Conservation (phyloP, 2,888 invertebrate genomes). For the Flexamia atlantica region DNA sequence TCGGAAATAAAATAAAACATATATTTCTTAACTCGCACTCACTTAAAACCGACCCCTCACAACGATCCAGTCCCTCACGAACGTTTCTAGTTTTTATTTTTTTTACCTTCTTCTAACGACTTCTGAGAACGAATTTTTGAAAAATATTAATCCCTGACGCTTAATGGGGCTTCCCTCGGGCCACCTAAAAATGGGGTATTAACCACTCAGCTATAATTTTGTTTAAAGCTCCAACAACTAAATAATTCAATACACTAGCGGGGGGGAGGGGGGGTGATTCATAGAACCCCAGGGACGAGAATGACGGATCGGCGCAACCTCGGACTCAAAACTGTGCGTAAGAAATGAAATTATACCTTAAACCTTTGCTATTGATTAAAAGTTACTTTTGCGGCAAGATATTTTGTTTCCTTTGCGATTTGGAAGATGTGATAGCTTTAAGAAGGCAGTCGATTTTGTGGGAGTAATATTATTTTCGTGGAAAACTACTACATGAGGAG, state of each 20-base stretch:
- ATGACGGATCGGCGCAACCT: constrained; percentile 24
- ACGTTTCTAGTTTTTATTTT: too few species aligned
- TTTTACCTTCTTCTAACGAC: background rate
- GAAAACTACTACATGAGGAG: too few species aligned
- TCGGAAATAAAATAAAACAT: too few species aligned
- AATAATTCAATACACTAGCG: constrained; percentile 20
- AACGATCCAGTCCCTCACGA: too few species aligned
- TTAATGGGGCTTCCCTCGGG: background rate
- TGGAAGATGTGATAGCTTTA: too few species aligned
- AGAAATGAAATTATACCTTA: background rate
- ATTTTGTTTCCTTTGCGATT: too few species aligned
- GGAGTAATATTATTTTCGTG: too few species aligned
- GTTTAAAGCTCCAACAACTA: constrained; percentile 25
- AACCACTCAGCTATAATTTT: constrained; percentile 13
- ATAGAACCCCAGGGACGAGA: background rate
- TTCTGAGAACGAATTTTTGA: background rate
- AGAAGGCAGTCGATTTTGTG: too few species aligned
- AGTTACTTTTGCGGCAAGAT: too few species aligned
- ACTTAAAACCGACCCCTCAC: too few species aligned
- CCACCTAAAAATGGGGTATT: constrained; percentile 26
- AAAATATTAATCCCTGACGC: background rate
- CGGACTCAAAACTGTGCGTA: constrained; percentile 1
- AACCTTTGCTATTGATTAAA: background rate
- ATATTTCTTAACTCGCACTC: too few species aligned
- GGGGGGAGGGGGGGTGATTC: background rate